Evolutionary conservation across 2,888 invertebrate species (phyloP), one percentile per base, ranked within the genome.

Genomic region (Drosophila falleni): DNA sequence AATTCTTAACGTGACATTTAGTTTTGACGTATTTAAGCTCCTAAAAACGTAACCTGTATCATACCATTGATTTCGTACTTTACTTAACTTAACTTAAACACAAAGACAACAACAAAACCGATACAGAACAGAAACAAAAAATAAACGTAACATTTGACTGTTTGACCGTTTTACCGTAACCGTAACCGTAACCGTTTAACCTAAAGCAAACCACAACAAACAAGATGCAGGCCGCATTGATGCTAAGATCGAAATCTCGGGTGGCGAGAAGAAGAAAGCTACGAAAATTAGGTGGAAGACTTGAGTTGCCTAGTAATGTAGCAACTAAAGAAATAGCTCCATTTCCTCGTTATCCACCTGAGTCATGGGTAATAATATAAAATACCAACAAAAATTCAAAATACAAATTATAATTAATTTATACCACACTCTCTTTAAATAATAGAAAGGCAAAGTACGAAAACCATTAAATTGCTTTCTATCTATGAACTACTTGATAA

Each of bases 231-330:
- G 97, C 97, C 94, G 97, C 97, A 94, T 95, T 97, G 94, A 96
- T 97, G 95, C 95, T 97, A 94, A 96, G 97, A 95, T 95, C 96
- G 94, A 97, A 97, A 95, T 96, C 97, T 95, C 95, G 96, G 94
- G 96, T 96, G 94, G 94, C 95, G 91, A 95, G 95, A 94, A 94
- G 94, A 94, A 96, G 96, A 95, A 95, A 96, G 93, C 95, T 95
- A 91, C 94, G 95, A 90, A 94, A 95, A 93, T 94, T 95, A 94
- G 96, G 96, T 90, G 96, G 96, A 90, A 94, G 94, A 93, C 95
- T 96, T 91, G 97, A 97, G 92, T 94, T 97, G 92, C 97, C 97
- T 90, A 96, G 96, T 93, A 97, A 97, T 94, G 95, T 97, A 91
- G 97, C 97, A 91, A 97, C 97, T 88, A 96, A 95, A 94, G 95